Evolutionary conservation across 2,888 invertebrate species (phyloP).

Genomic region (Pyralis farinalis): DNA sequence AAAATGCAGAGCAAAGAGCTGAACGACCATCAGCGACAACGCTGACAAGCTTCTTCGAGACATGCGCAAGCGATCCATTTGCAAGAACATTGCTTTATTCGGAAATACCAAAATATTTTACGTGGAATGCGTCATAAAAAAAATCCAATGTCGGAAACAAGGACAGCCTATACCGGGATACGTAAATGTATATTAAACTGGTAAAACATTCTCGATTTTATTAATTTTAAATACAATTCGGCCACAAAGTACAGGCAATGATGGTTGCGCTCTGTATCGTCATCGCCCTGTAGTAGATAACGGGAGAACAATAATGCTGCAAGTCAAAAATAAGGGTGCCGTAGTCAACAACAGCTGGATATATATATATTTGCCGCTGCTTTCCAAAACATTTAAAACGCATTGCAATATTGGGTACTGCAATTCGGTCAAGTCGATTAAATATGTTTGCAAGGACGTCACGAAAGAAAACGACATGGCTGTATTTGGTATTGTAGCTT

Average conservation of each 20-base stretch:
- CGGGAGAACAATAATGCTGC: conserved; percentile 20
- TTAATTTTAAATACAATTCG: too few relatives aligned
- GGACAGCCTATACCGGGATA: conserved; percentile 23
- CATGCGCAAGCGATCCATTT: conserved; percentile 22
- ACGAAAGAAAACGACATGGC: too few relatives aligned
- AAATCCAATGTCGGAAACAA: conserved; percentile 23
- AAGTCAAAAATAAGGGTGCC: conserved; percentile 20
- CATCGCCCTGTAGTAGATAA: conserved; percentile 23
- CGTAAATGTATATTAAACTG: too few relatives aligned
- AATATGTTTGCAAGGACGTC: conserved; percentile 29
- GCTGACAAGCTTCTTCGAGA: conserved; percentile 25
- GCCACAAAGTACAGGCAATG: neutral
- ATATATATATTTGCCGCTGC: conserved; percentile 22
- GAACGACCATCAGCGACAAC: conserved; percentile 22
- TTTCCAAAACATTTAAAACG: conserved; percentile 21
- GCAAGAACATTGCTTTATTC: conserved; percentile 20
- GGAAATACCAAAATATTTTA: conserved; percentile 24
- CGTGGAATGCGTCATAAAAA: conserved; percentile 23
- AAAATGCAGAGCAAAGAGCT: conserved; percentile 16
- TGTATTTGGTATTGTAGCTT: conserved; percentile 1
- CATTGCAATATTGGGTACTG: conserved; percentile 24
- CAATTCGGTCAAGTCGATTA: conserved; percentile 23
- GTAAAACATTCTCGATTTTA: too few relatives aligned
- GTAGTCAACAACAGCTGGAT: conserved; percentile 21
- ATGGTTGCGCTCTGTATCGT: conserved; percentile 19